These are phyloP conservation scores for Elephas maximus DNA, from an alignment of 2,113 vertebrate species.

Conservation along the genomic window DNA sequence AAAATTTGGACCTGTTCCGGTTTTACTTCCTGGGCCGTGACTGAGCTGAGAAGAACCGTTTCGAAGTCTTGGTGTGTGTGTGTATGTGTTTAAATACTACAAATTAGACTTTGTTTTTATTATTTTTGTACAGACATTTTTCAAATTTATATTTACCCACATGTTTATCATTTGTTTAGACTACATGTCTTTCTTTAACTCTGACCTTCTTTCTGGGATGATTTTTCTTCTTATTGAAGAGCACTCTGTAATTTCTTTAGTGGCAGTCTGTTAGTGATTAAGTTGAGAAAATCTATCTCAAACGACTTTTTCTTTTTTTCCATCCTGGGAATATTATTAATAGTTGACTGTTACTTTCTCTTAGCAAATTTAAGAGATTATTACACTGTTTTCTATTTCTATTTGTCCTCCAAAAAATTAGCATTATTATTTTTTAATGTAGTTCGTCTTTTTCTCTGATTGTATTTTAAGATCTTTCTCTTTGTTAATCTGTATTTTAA, in stretches of 20 bases:
- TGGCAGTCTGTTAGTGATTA: not conserved
- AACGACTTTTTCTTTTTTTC: slow-evolving; percentile 15
- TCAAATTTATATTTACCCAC: not conserved
- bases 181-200: not conserved
- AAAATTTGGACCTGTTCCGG: no score
- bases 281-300: not conserved
- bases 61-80: not conserved
- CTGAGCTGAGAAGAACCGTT: no score
- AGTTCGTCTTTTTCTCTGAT: not conserved
- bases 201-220: not conserved
- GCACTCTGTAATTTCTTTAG: not conserved
- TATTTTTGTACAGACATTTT: not conserved
- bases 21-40: no score
- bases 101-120: not conserved
- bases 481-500: slow-evolving; percentile 22
- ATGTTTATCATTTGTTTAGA: not conserved
- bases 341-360: not conserved
- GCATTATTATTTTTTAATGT: not conserved
- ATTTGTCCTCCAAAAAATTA: not conserved
- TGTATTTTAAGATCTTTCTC: not conserved
- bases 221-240: not conserved
- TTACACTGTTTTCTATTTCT: not conserved
- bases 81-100: not conserved
- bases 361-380: not conserved
- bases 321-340: not conserved